Evolutionary conservation across 1,140 invertebrate genomes (phyloP), one percentile per base, ranked within the genome.

Genomic region (Eriocheir sinensis): DNA sequence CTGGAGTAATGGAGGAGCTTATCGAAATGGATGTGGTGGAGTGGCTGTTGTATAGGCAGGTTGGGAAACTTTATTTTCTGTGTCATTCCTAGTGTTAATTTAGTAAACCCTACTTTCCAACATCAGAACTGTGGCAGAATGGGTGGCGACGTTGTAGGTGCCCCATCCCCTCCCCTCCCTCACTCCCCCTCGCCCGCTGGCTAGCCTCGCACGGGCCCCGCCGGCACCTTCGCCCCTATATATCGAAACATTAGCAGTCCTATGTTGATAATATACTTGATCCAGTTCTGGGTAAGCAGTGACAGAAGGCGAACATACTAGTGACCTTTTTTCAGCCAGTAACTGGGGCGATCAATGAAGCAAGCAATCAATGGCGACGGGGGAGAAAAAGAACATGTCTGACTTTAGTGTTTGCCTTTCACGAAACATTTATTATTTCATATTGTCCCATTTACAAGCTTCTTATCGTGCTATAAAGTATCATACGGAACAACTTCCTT

Each of bases 191-290:
- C 72, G 60, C 30, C 83, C 27, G 9, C 89, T 60, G 27, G 60
- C 60, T 79, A 80, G 90, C 79, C 90, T 91, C 53, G 38, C 60
- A 79, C 90, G 53, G 34, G 17, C 60, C 85, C 85, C 15, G 4
- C 36, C 85, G 32, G 8, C 80, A 83, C n/a, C 36, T n/a, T 44
- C 3, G 30, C 6, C 32, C 38, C 32, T 17, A 40, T 44, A 8
- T 38, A 15, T 34, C n/a, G 0, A 44, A 38, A n/a, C 15, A 86
- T 9, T 15, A 3, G 9, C 15, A 32, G 41, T 44, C 32, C 38
- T 86, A 0, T 86, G 2, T 44, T 6, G 38, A 34, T 38, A 40
- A 44, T 12, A 34, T 38, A 40, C 27, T 12, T 86, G 8, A 0
- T 86, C 15, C 6, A 40, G 17, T 86, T 34, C 21, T 38, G 8